Evolutionary conservation across 2,113 vertebrate species (phyloP).

Genomic region (Phalacrocorax aristotelis): DNA sequence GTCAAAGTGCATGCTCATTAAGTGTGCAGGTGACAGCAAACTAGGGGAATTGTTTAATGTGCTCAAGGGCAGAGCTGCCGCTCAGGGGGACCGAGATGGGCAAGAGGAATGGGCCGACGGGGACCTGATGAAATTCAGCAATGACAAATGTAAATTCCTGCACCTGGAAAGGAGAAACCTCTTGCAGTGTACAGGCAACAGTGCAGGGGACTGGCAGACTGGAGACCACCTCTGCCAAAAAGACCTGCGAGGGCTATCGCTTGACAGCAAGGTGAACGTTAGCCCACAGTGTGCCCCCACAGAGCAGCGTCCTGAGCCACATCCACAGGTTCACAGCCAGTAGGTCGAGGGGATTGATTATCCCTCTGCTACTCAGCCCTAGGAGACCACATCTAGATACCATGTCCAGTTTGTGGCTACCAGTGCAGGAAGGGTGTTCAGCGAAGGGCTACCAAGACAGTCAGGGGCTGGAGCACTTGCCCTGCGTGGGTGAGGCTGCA

Average conservation of each 20-base stretch:
- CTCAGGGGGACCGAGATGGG: not conserved
- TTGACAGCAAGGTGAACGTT: not conserved
- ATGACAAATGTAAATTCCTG: not conserved
- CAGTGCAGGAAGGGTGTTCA: not conserved
- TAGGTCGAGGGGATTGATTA: not conserved
- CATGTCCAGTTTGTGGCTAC: not conserved
- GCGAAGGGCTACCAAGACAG: not conserved
- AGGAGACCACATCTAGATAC: not conserved
- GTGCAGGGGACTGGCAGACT: no score
- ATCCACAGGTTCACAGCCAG: not conserved
- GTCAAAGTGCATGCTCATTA: not conserved
- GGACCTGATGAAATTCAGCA: not conserved
- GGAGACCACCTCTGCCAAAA: not conserved
- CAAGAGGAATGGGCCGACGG: not conserved
- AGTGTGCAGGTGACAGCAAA: not conserved
- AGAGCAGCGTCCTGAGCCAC: not conserved
- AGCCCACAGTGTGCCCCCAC: fast-evolving
- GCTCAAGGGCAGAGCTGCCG: not conserved
- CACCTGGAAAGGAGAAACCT: not conserved
- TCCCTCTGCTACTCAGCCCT: no score
- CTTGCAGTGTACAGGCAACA: fast-evolving
- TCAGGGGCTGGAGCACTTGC: not conserved
- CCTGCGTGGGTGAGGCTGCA: not conserved
- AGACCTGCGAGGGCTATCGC: fast-evolving
- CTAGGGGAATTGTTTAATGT: not conserved